Evolutionary conservation across 2,888 invertebrate species (phyloP).

Genomic region (Papilio gigon): DNA sequence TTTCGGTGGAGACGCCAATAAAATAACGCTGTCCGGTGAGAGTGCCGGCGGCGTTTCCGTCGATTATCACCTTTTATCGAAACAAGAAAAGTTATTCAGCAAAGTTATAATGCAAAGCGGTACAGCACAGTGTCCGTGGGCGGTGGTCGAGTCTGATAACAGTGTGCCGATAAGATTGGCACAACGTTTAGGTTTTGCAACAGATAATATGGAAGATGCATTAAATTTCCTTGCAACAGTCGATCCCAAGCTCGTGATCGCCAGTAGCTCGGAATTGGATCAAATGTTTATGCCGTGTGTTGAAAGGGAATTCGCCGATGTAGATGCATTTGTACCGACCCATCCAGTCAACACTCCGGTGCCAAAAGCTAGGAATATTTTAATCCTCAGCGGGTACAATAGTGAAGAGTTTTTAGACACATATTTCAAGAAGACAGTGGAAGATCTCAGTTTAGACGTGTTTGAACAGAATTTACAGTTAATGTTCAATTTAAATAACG

Average conservation of each 20-base stretch:
- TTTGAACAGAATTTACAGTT: constrained; percentile 1
- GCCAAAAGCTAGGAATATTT: constrained; percentile 47
- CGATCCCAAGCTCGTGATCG: constrained; percentile 54
- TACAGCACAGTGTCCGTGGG: constrained; percentile 47
- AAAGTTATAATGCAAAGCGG: constrained; percentile 64
- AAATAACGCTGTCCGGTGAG: constrained; percentile 62
- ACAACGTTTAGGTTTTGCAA: too few species aligned
- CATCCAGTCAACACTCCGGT: constrained; percentile 50
- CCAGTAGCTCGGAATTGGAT: constrained; percentile 49
- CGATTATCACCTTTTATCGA: constrained; percentile 57
- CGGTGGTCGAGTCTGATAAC: constrained; percentile 50
- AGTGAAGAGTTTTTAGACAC: constrained; percentile 47
- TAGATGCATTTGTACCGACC: constrained; percentile 52
- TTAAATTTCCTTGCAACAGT: constrained; percentile 53
- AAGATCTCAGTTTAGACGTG: constrained; percentile 47
- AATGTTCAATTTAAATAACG: constrained; percentile 40
- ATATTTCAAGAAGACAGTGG: neutral
- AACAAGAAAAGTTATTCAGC: constrained; percentile 57
- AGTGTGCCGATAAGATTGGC: constrained; percentile 54
- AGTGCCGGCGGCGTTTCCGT: constrained; percentile 61
- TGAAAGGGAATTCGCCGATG: constrained; percentile 53
- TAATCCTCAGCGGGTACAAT: constrained; percentile 55
- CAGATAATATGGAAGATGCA: constrained; percentile 53
- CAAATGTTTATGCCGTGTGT: constrained; percentile 54
- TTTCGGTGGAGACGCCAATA: constrained; percentile 61